Percentiles rank a stretch among this genome's conserved stretches.
These are phyloP conservation scores for Urocolius indicus DNA, from an alignment of 2,113 vertebrate genomes.

Conservation along the genomic window DNA sequence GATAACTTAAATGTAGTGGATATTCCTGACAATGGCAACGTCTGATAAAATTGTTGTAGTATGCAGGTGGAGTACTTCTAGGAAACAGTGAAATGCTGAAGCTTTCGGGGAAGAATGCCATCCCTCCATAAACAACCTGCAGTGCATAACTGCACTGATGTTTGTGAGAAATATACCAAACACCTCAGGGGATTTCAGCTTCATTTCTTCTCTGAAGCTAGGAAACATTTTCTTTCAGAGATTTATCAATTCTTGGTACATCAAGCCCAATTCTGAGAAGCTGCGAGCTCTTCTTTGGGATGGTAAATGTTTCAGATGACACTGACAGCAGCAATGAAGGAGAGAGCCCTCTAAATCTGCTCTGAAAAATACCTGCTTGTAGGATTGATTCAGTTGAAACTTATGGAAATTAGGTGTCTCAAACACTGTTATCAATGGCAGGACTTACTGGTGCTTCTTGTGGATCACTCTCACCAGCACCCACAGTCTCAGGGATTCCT, in stretches of 20 bases:
- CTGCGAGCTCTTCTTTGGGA: neutral
- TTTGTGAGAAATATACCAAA: neutral
- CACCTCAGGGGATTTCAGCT: neutral
- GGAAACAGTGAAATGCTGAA: neutral
- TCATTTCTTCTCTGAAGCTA: neutral
- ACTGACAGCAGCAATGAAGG: neutral
- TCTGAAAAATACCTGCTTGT: neutral
- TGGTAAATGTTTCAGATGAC: neutral
- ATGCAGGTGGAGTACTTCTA: slow-evolving; percentile 15
- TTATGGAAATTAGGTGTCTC: neutral
- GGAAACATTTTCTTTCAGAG: neutral
- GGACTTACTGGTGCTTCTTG: neutral
- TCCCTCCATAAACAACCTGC: neutral
- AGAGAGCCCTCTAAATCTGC: neutral
- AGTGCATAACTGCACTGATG: neutral
- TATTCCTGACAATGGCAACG: neutral
- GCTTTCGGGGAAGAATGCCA: neutral
- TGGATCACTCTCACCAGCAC: neutral
- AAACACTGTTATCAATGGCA: neutral
- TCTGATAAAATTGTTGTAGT: neutral
- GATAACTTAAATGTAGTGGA: neutral
- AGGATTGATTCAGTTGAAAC: neutral
- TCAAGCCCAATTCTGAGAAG: neutral
- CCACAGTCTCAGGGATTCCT: neutral
- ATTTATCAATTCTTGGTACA: neutral